phyloP scores from a whole-genome alignment of 2,113 vertebrate species.

The Coryphaenoides rupestris region DNA sequence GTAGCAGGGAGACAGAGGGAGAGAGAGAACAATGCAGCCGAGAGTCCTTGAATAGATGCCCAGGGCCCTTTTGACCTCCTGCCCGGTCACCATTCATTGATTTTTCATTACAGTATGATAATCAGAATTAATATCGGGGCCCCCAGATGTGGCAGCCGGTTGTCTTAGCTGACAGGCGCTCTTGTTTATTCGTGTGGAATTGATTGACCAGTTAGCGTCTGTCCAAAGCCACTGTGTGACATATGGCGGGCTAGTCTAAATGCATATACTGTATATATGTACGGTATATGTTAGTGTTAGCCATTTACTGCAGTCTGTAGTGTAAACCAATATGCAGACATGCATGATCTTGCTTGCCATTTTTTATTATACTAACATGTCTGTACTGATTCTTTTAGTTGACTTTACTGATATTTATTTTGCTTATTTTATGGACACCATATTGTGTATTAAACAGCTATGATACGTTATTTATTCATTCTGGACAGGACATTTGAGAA shows the following conservation, averaged over 20 bases:
- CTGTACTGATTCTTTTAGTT: too few species aligned
- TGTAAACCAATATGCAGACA: slow-evolving; percentile 6
- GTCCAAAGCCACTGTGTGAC: slow-evolving; percentile 1
- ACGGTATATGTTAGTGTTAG: background rate
- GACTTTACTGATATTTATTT: too few species aligned
- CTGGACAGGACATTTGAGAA: too few species aligned
- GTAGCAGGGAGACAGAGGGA: background rate
- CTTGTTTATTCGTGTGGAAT: background rate
- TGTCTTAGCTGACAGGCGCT: background rate
- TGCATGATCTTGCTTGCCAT: too few species aligned
- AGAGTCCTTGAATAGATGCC: background rate
- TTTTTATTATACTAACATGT: too few species aligned
- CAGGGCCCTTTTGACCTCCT: background rate
- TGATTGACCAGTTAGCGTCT: slow-evolving; percentile 1
- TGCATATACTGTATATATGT: too few species aligned
- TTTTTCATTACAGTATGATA: slow-evolving; percentile 8
- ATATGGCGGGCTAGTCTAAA: slow-evolving; percentile 7
- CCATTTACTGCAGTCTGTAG: background rate
- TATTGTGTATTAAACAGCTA: background rate
- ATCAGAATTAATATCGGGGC: slow-evolving; percentile 4
- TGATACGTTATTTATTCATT: background rate
- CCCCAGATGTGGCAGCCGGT: slow-evolving; percentile 5
- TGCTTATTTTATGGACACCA: too few species aligned
- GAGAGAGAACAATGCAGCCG: slow-evolving; percentile 4
- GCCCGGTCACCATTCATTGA: background rate